These are phyloP conservation scores for Erythrolamprus reginae DNA, from an alignment of 2,113 vertebrate genomes.

Conservation along the genomic window DNA sequence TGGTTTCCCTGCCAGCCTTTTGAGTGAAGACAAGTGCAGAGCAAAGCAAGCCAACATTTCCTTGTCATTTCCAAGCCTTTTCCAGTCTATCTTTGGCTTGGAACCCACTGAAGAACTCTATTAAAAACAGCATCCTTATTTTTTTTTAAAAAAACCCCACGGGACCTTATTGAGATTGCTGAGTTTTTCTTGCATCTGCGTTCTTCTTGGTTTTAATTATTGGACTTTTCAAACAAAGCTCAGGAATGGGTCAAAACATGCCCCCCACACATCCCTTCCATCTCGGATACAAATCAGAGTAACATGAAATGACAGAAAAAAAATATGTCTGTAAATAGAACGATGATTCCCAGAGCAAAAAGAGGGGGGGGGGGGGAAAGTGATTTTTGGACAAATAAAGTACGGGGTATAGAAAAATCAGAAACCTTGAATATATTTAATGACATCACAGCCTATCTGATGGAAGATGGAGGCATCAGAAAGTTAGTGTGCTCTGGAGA, in stretches of 20 bases:
- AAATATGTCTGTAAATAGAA: not conserved
- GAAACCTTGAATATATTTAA: not conserved
- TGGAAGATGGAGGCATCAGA: no score
- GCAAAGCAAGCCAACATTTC: not conserved
- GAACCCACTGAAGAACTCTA: not conserved
- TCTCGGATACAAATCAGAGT: not conserved
- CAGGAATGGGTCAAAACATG: not conserved
- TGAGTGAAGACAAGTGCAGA: not conserved
- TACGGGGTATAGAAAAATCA: not conserved
- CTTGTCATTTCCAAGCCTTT: not conserved
- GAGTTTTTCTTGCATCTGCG: not conserved
- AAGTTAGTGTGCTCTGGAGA: not conserved
- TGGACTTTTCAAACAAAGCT: not conserved
- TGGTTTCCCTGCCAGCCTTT: constrained; percentile 6
- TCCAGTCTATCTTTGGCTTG: not conserved
- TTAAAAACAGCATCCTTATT: not conserved
- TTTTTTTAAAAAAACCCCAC: not conserved
- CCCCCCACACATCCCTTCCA: not conserved
- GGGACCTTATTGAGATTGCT: not conserved
- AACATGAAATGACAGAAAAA: not conserved
- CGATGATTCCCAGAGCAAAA: not conserved
- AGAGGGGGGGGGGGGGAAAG: not conserved
- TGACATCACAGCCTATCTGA: not conserved
- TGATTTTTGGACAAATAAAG: not conserved
- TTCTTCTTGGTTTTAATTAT: not conserved